Base-by-base conservation (phyloP, 2,113 vertebrate species). In the Serilophus lunatus region DNA sequence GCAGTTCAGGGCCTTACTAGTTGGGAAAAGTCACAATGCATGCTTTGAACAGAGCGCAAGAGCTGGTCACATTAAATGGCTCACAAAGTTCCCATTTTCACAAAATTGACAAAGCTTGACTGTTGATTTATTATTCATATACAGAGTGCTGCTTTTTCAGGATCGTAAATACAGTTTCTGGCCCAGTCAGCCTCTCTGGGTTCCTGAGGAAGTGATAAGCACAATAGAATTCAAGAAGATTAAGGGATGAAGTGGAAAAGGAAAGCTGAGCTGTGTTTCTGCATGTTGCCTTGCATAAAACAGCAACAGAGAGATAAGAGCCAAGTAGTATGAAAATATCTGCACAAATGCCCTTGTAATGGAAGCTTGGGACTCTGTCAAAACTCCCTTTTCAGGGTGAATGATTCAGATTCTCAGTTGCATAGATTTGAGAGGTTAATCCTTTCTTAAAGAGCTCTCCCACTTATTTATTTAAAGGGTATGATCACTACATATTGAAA, bases 31-130 rank as follows among this genome's bases (percentile, higher is more conserved):
- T 94, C 93, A 94, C 54, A 49, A 65, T 53, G 89, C 57, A 69
- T 72, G 77, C 54, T 59, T 13, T 24, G 26, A 75, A 77, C 10
- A 57, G 83, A 96, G 91, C 94, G 65, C 91, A 92, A 94, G 36
- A 29, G 29, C 72, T 59, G 13, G 25, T 90, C 93, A 40, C 82
- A 95, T 97, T 95, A 97, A 97, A 97, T 92, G 92, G 83, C 86
- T 97, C 95, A 96, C 80, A 92, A 74, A 95, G 68, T 97, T 97
- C 49, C 78, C 66, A 91, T 97, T 97, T 97, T 90, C 90, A 88
- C 82, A 76, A 88, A 92, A 89, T 38, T 92, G 84, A 92, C 91
- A 92, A 83, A 69, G 50, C 85, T 92, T 95, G 50, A 59, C 76
- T 95, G 49, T 86, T 96, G 92, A 96, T 94, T 97, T 96, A 95